Evolutionary conservation across 2,797 vertebrate species (phyloP), one percentile per base, ranked within the genome.

Genomic region (Eidolon dupreanum): DNA sequence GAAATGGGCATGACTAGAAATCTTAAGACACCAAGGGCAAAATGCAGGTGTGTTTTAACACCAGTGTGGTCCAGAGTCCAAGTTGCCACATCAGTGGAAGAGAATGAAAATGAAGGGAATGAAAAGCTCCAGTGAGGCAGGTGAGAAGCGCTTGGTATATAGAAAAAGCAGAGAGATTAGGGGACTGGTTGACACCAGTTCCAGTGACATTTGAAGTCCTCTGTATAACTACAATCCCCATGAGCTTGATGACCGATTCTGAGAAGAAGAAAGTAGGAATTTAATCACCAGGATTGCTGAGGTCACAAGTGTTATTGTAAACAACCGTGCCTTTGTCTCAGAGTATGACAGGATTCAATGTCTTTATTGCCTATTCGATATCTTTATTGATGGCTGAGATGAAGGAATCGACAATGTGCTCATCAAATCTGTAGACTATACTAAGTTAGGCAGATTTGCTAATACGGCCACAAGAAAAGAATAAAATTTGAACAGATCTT

Each of bases 351-450:
- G 65, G n/a, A 86, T 51, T 94, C 94, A 88, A 95, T 97, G 93
- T 91, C 73, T 86, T 95, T 97, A 95, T 97, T 97, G 70, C 75
- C 81, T 93, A 63, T 86, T 94, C 95, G 92, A 93, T 96, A 96
- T 55, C 71, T 85, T 83, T 82, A 97, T 88, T 95, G 94, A 95
- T 91, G 82, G 22, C 65, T 79, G 41, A 95, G 96, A 97, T 91
- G 84, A 97, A 95, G 77, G 55, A 88, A 94, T 96, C 0, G 41
- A 95, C 81, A 94, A 96, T 24, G 22, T 88, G 84, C 53, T 95
- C 88, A 83, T 90, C 88, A 93, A 43, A 90, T 73, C 63, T 93
- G 28, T 57, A 91, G 73, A 88, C 41, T 88, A 33, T 17, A 70
- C 82, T 71, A 93, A 96, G 38, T 95, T 88, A 92, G 77, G 51